Conservation (phyloP, 2,888 invertebrate species). For the Oasisia sp. region DNA sequence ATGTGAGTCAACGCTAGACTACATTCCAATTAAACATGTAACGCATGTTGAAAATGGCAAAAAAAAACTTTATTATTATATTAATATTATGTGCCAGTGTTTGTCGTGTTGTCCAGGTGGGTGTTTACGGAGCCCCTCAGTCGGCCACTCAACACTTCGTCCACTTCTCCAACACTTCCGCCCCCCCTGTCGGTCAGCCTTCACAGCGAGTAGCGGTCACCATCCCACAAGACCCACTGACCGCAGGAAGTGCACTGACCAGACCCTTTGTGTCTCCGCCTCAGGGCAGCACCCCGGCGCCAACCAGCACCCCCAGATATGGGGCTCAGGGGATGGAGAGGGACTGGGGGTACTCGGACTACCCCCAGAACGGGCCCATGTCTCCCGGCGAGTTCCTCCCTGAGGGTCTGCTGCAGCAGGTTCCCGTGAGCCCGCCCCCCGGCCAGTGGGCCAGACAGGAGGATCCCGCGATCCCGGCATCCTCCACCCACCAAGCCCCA, state of each 20-base stretch:
- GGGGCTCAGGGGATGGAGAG: not conserved
- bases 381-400: constrained; percentile 26
- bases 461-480: not conserved
- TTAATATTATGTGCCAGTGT: no score
- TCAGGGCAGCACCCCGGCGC: not conserved
- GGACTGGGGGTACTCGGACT: constrained; percentile 17
- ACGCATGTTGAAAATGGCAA: no score
- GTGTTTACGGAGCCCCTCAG: not conserved
- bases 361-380: not conserved
- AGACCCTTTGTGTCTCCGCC: constrained; percentile 1
- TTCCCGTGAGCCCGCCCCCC: not conserved
- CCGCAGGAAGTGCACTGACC: constrained; percentile 14
- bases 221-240: not conserved
- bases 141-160: not conserved
- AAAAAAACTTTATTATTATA: no score
- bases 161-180: not conserved
- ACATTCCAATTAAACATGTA: no score
- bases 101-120: not conserved
- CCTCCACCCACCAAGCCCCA: no score
- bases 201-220: not conserved
- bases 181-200: not conserved
- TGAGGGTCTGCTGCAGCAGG: constrained; percentile 20
- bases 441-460: not conserved
- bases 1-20: no score
- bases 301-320: not conserved